phyloP scores from a whole-genome alignment of 2,113 vertebrate genomes.

The Cololabis saira region DNA sequence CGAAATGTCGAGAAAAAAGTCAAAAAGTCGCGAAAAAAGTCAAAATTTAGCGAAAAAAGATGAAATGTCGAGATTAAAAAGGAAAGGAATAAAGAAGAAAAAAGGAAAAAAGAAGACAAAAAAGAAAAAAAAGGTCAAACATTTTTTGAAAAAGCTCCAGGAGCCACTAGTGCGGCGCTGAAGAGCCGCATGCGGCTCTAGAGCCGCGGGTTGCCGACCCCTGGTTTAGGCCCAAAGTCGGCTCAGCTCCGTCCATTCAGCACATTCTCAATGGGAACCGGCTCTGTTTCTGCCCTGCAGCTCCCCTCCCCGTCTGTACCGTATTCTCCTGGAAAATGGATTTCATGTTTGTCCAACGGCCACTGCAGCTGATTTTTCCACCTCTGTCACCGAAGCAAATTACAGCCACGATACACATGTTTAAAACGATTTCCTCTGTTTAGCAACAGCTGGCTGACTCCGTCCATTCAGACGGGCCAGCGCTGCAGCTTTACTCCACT shows the following conservation, averaged over 20 bases:
- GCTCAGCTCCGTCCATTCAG: constrained; percentile 41
- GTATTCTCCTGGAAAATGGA: constrained; percentile 63
- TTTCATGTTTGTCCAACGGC: constrained; percentile 60
- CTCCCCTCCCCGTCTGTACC: constrained; percentile 34
- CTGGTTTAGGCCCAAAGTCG: too few relatives aligned
- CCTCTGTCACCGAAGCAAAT: constrained; percentile 68
- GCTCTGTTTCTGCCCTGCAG: constrained; percentile 20
- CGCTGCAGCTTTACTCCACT: constrained; percentile 43
- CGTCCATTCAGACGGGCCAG: constrained; percentile 53
- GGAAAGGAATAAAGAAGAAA: too few relatives aligned
- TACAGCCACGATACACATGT: constrained; percentile 55
- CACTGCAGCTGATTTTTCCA: constrained; percentile 59
- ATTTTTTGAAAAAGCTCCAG: too few relatives aligned
- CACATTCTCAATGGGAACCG: constrained; percentile 52
- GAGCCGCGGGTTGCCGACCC: too few relatives aligned
- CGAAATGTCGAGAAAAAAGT: too few relatives aligned
- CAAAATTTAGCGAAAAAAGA: too few relatives aligned
- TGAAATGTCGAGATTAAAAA: too few relatives aligned
- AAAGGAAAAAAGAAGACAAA: too few relatives aligned
- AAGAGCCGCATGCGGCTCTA: too few relatives aligned
- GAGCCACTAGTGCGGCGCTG: too few relatives aligned
- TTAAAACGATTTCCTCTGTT: constrained; percentile 22
- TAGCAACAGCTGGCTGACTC: constrained; percentile 59
- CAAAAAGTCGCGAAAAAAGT: too few relatives aligned
- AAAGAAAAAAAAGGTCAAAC: too few relatives aligned